Base-by-base conservation (phyloP, 2,888 invertebrate genomes). In the Trachelus tabidus region DNA sequence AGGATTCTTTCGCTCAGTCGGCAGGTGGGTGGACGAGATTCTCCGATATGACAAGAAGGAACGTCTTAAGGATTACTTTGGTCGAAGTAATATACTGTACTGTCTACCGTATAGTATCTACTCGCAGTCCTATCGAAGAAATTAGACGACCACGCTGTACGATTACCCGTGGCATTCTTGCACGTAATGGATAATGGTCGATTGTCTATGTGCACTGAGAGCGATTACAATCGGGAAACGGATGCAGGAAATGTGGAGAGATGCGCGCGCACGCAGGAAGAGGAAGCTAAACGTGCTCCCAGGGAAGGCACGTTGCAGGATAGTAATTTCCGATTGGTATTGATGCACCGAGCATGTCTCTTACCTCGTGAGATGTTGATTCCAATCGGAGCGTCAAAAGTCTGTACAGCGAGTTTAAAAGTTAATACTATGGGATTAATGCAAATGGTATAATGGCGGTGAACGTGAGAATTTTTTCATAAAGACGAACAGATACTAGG, bases 11-110 rank as follows among this genome's bases (percentile, higher is more conserved):
- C 37, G 33, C 68, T 34, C 33, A 35, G 68, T 34, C 34, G 56
- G 75, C 79, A 81, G 76, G 82, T 82, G 81, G 82, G 82, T 82
- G 82, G 80, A 82, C 74, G 69, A 74, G 56, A 56, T 23, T 56
- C 6, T 56, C 56, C 23, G 23, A 56, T 23, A 56, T 23, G 23
- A 56, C 56, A 56, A 56, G 9, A 56, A 56, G 56, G 56, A 56
- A 56, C 56, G 56, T 23, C 56, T 15, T 56, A 23, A 56, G 56
- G 23, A 56, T 56, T 56, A 23, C 9, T 56, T 23, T 23, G 15
- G 9, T 56, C 23, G 6, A 56, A 56, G 56, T 56, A 56, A 56
- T 23, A 9, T 23, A 40, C 15, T 15, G 4, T 40, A 2, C 56
- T 56, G 56, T 56, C 23, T 23, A 23, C 40, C 6, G 40, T 40